phyloP scores from a whole-genome alignment of 2,888 invertebrate species.

The Oxystoma pomonae region DNA sequence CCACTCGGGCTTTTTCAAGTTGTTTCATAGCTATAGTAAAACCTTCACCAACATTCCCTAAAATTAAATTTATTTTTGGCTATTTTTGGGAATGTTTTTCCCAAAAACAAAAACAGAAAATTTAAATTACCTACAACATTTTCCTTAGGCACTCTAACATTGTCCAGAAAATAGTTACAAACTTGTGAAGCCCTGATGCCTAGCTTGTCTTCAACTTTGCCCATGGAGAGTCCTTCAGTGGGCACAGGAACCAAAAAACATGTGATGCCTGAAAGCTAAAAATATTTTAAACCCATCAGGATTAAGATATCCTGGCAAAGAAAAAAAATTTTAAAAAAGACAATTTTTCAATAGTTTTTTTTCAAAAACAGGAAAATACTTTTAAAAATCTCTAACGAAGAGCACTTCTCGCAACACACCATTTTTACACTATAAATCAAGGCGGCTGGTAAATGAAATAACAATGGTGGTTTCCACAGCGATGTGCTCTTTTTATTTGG shows the following conservation, averaged over 20 bases:
- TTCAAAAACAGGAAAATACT: too few species aligned
- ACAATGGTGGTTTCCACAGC: too few species aligned
- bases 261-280: conserved; percentile 43
- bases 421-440: too few species aligned
- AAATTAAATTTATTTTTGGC: conserved; percentile 27
- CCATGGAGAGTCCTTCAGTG: conserved; percentile 58
- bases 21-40: conserved; percentile 72
- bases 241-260: conserved; percentile 69
- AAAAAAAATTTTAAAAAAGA: too few species aligned
- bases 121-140: conserved; percentile 45
- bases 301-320: too few species aligned
- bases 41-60: conserved; percentile 55
- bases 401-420: too few species aligned
- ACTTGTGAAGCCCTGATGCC: conserved; percentile 72
- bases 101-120: too few species aligned
- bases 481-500: too few species aligned
- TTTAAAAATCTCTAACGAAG: too few species aligned
- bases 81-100: too few species aligned
- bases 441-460: too few species aligned
- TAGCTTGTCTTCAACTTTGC: conserved; percentile 67
- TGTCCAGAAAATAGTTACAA: conserved; percentile 63
- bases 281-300: not conserved
- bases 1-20: conserved; percentile 67
- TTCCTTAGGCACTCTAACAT: conserved; percentile 58
- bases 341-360: too few species aligned